phyloP scores from a whole-genome alignment of 2,797 vertebrate species.

The Siniperca undulata region DNA sequence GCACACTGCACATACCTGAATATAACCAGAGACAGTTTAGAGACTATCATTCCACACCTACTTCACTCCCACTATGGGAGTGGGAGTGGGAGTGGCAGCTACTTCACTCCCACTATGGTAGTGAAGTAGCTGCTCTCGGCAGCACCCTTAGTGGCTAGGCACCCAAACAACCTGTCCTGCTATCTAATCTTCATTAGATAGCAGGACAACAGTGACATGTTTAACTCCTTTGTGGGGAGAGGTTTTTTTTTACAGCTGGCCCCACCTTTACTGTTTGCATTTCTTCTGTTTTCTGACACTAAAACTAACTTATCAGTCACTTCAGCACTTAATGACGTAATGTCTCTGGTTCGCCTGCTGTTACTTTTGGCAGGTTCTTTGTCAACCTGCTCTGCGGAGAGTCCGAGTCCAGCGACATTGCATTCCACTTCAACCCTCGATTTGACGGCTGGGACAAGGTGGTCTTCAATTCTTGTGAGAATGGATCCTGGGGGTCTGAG shows the following conservation, averaged over 20 bases:
- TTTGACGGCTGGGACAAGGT: constrained; percentile 85
- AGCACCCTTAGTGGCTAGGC: too few relatives aligned
- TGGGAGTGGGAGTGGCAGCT: too few relatives aligned
- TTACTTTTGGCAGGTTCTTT: constrained; percentile 69
- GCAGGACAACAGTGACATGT: not conserved
- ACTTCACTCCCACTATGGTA: too few relatives aligned
- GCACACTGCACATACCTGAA: constrained; percentile 12
- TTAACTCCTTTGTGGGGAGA: not conserved
- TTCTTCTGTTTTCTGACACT: not conserved
- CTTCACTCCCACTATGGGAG: too few relatives aligned
- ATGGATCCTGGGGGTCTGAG: constrained; percentile 74
- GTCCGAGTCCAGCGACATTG: constrained; percentile 77
- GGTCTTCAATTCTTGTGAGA: constrained; percentile 84
- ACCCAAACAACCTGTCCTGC: too few relatives aligned
- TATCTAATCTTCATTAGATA: too few relatives aligned
- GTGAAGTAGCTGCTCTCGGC: too few relatives aligned
- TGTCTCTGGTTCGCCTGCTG: not conserved
- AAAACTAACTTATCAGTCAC: not conserved
- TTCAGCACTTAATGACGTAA: not conserved
- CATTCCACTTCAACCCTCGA: constrained; percentile 85
- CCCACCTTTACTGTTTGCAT: constrained; percentile 39
- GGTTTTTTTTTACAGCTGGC: not conserved
- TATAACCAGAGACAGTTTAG: too few relatives aligned
- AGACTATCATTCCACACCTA: too few relatives aligned
- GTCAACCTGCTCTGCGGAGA: constrained; percentile 85